Base-by-base conservation (phyloP, 2,113 vertebrate genomes). In the Tylochromis polylepis region DNA sequence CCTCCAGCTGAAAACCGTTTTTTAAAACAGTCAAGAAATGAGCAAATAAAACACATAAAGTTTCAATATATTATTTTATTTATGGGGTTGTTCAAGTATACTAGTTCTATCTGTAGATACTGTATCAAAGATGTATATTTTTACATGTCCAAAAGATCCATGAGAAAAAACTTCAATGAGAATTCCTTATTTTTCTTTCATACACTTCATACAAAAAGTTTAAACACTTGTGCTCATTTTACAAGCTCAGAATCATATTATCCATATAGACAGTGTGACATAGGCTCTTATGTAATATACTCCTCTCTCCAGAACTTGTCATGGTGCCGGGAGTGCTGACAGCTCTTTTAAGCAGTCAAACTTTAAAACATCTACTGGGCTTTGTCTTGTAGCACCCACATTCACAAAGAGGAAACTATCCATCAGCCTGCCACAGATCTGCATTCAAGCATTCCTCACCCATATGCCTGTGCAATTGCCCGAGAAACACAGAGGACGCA, bases 391-490 rank as follows among this genome's bases (percentile, higher is more conserved):
- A 88, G 77, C 88, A 20, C 82, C 89, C 84, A 46, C 79, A 55
- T 83, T 85, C 18, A 79, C 11, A 58, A 36, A 90, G 60, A 82
- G 92, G 89, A 93, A 93, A 78, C 81, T 27, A 91, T 91, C 88
- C 72, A 85, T 94, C 90, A 85, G 89, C 49, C 67, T 49, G 82
- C 62, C 62, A 75, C 59, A 9, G 82, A 34, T 82, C 84, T 49
- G 65, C 67, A 79, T 88, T 91, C 87, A 79, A 82, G 79, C 83
- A 87, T 91, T 93, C 88, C 83, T 90, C 83, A 59, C 77, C 86
- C 93, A 85, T 88, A 55, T 93, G 95, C 88, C 91, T 89, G 70
- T 89, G 88, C 38, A 86, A 94, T 95, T 91, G 84, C 12, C 59
- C 22, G 41, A 60, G 43, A 41, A 29, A 77, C 67, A 31, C 11